Conservation (phyloP, 2,113 vertebrate species). For the Ctenomys sociabilis region DNA sequence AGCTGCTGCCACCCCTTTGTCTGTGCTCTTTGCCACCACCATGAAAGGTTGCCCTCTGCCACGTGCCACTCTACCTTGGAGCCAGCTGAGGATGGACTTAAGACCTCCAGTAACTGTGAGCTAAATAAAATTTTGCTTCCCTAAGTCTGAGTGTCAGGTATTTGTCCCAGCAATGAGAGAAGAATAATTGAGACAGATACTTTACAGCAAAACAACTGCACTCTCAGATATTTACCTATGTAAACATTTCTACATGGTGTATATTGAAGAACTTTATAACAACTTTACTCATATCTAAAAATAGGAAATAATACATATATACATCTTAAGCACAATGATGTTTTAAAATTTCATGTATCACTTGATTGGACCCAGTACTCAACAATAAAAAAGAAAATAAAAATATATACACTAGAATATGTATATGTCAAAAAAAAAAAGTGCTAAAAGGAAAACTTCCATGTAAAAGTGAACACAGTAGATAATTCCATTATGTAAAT, state of each 20-base stretch:
- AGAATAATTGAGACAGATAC: no score
- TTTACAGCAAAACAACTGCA: background rate
- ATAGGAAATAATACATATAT: background rate
- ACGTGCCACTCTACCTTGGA: no score
- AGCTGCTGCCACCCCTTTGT: no score
- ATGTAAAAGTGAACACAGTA: background rate
- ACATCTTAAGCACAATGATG: background rate
- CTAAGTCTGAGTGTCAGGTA: no score
- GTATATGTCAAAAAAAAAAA: background rate
- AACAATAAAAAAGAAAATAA: background rate
- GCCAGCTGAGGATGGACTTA: no score
- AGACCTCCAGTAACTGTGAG: no score
- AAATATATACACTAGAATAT: no score
- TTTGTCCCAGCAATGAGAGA: no score
- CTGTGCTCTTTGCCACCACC: no score
- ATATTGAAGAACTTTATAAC: background rate
- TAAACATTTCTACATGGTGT: background rate
- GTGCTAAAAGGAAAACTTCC: background rate
- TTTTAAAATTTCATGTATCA: background rate
- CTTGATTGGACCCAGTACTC: background rate
- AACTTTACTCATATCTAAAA: background rate
- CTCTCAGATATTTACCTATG: background rate
- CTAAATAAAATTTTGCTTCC: no score
- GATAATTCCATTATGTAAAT: background rate
- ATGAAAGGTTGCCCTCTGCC: no score